A percentile compares a stretch with the other conserved stretches of the same genome.
phyloP scores from a whole-genome alignment of 2,888 invertebrate genomes.

The Trachelus iudaicus region DNA sequence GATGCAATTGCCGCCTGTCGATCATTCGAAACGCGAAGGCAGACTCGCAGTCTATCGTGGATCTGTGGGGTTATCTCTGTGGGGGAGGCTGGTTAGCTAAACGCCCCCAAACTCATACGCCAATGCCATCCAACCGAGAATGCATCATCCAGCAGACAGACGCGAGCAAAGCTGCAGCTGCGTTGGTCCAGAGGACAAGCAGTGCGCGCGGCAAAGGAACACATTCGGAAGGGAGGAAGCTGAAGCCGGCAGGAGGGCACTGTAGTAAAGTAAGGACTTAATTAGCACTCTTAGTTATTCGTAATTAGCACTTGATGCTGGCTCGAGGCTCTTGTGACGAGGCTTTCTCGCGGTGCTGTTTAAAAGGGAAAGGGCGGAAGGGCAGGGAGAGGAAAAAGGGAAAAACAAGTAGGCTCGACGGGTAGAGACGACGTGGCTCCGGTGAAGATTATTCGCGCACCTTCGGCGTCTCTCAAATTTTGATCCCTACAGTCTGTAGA shows the following conservation, averaged over 20 bases:
- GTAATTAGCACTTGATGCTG: constrained; percentile 47
- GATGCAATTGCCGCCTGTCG: not conserved
- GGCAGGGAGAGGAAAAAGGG: not conserved
- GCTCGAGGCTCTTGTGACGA: constrained; percentile 7
- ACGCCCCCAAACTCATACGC: no score
- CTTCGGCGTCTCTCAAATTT: not conserved
- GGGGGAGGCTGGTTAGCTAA: no score
- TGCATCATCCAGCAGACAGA: not conserved
- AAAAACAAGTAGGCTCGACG: constrained; percentile 40
- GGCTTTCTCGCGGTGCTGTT: constrained; percentile 8
- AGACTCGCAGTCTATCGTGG: no score
- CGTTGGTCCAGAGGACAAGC: no score
- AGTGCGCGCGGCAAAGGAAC: not conserved
- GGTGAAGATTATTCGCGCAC: not conserved
- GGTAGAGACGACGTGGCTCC: not conserved
- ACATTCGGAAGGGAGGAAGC: not conserved
- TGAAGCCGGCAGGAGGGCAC: constrained; percentile 5
- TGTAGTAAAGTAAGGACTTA: constrained; percentile 42
- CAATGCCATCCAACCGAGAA: not conserved
- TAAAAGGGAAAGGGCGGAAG: not conserved
- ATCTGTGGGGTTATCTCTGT: no score
- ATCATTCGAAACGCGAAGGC: not conserved
- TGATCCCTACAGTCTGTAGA: not conserved
- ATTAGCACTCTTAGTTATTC: constrained; percentile 54
- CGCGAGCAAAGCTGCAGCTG: no score